Percentiles rank a stretch among this genome's conserved stretches.
Conservation (phyloP, 2,797 vertebrate species). For the Neomorphus geoffroyi region DNA sequence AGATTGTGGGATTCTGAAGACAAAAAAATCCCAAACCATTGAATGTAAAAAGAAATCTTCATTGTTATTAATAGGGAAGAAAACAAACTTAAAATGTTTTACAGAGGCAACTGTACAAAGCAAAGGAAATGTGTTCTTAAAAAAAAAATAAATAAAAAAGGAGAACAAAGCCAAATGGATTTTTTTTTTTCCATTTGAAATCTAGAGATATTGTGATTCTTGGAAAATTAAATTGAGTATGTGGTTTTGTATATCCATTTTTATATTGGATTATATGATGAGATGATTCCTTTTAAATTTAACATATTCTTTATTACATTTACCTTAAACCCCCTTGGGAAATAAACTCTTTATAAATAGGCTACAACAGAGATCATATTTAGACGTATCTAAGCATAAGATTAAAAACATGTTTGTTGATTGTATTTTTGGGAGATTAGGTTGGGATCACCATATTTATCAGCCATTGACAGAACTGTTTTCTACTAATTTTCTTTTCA, state of each 20-base stretch:
- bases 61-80: not conserved
- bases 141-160: not conserved
- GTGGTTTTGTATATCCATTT: fast-evolving
- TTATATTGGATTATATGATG: not conserved
- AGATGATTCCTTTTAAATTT: not conserved
- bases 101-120: not conserved
- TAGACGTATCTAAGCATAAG: not conserved
- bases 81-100: not conserved
- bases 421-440: not conserved
- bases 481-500: not conserved
- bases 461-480: not conserved
- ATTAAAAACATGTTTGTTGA: not conserved
- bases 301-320: not conserved
- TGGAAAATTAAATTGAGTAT: not conserved
- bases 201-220: not conserved
- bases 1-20: not conserved
- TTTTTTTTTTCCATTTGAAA: not conserved
- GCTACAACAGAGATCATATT: not conserved
- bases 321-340: not conserved
- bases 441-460: not conserved
- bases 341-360: not conserved
- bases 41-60: not conserved
- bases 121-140: fast-evolving
- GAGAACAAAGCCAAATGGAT: fast-evolving
- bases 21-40: not conserved